A percentile compares a stretch with the other conserved stretches of the same genome.
These are phyloP conservation scores for Myiotriccus ornatus DNA, from an alignment of 2,797 vertebrate species.

Conservation along the genomic window DNA sequence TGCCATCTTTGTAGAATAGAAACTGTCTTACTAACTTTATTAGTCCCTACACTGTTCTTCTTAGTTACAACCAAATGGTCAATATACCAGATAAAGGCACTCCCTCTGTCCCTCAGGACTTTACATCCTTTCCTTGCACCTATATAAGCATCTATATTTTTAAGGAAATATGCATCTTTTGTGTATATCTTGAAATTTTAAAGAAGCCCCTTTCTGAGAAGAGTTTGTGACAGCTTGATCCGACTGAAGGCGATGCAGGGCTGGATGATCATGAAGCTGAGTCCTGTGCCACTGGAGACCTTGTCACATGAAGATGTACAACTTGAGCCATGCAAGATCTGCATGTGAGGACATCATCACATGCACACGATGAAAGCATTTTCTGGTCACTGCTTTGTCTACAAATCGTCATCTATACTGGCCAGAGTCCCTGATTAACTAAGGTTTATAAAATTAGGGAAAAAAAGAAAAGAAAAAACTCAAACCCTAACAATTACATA, in stretches of 20 bases:
- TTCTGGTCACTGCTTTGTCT: neutral
- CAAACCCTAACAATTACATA: neutral
- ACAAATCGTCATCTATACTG: neutral
- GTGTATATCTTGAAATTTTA: neutral
- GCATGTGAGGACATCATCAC: neutral
- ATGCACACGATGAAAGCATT: neutral
- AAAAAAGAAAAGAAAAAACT: neutral
- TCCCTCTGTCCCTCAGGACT: neutral
- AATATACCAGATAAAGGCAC: neutral
- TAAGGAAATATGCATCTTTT: neutral
- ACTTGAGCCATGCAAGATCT: neutral
- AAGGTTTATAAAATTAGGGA: neutral
- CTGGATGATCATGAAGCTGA: neutral
- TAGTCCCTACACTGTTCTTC: neutral
- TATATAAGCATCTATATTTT: neutral
- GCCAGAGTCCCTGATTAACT: neutral
- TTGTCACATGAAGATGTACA: neutral
- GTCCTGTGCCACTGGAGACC: rapidly evolving
- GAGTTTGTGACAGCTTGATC: neutral
- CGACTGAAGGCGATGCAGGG: neutral
- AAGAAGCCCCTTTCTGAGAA: neutral
- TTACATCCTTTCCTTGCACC: neutral
- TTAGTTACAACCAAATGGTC: neutral
- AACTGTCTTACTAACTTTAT: neutral
- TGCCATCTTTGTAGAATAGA: neutral